Evolutionary conservation across 2,888 invertebrate species (phyloP).

Genomic region (Anoplius nigerrimus): DNA sequence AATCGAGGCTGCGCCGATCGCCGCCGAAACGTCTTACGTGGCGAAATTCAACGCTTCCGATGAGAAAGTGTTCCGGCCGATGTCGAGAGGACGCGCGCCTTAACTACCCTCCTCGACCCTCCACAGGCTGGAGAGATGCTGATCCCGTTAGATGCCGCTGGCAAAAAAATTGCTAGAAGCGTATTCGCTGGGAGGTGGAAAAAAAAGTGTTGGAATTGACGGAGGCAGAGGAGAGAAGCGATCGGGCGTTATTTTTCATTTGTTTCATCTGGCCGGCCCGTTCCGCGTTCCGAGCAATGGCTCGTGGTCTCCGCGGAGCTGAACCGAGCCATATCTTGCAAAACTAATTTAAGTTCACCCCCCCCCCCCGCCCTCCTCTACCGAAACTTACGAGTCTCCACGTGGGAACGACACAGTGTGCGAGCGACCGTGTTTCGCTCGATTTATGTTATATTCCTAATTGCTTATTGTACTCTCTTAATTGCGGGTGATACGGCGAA

Average conservation of each 20-base stretch:
- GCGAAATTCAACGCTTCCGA: not conserved
- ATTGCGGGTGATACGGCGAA: constrained; percentile 9
- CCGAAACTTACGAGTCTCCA: constrained; percentile 19
- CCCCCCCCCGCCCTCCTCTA: not conserved
- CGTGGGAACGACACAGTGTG: constrained; percentile 14
- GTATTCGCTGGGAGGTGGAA: no score
- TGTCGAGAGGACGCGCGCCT: no score
- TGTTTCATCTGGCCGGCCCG: not conserved
- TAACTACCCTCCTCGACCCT: no score
- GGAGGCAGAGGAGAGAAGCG: not conserved
- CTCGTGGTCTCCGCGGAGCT: constrained; percentile 7
- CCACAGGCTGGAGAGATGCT: no score
- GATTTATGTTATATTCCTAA: constrained; percentile 39
- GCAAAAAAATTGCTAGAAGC: no score
- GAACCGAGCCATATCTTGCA: constrained; percentile 27
- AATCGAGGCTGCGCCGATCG: not conserved
- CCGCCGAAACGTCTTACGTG: constrained; percentile 1
- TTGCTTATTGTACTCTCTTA: constrained; percentile 40
- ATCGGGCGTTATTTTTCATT: not conserved
- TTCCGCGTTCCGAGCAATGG: not conserved
- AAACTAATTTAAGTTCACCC: constrained; percentile 47
- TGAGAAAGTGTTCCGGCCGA: no score
- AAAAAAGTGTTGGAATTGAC: no score
- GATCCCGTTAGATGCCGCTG: no score
- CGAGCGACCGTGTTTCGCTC: constrained; percentile 17